Conservation (phyloP, 2,797 vertebrate species). For the Botia almorhae region DNA sequence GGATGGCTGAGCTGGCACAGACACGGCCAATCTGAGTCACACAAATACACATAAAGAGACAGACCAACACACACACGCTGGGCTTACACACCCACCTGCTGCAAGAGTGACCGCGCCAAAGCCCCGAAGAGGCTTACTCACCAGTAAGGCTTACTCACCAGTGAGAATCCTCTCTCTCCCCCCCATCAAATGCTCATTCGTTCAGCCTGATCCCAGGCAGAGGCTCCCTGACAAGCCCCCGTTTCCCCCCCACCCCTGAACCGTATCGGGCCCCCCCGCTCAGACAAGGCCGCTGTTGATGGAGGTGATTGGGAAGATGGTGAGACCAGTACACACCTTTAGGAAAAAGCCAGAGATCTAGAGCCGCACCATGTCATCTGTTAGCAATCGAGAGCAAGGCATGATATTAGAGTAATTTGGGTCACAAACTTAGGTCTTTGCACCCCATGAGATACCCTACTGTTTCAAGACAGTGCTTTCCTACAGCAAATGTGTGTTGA, state of each 20-base stretch:
- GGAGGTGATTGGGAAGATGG: constrained; percentile 28
- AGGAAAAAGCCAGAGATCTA: constrained; percentile 15
- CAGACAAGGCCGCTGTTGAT: constrained; percentile 37
- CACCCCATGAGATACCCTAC: constrained; percentile 33
- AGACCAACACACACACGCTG: constrained; percentile 54
- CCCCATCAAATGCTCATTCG: constrained; percentile 14
- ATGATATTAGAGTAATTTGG: constrained; percentile 32
- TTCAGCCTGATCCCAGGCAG: constrained; percentile 45
- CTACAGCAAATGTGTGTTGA: background rate
- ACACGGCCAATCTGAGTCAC: constrained; percentile 49
- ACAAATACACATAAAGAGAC: constrained; percentile 51
- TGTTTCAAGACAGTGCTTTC: constrained; percentile 37
- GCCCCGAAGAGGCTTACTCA: constrained; percentile 78
- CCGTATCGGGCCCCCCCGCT: constrained; percentile 9
- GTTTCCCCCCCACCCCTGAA: constrained; percentile 13
- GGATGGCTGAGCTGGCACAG: constrained; percentile 51
- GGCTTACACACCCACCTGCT: constrained; percentile 76
- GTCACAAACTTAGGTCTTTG: constrained; percentile 35
- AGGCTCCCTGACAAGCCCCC: background rate
- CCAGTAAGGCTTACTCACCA: constrained; percentile 59
- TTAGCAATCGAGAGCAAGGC: constrained; percentile 32
- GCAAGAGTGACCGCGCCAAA: constrained; percentile 72
- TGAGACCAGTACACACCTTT: constrained; percentile 19
- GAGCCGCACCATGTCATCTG: constrained; percentile 39
- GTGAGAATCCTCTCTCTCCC: constrained; percentile 64